phyloP scores from a whole-genome alignment of 2,888 invertebrate species.

The Thymelicus lineola region DNA sequence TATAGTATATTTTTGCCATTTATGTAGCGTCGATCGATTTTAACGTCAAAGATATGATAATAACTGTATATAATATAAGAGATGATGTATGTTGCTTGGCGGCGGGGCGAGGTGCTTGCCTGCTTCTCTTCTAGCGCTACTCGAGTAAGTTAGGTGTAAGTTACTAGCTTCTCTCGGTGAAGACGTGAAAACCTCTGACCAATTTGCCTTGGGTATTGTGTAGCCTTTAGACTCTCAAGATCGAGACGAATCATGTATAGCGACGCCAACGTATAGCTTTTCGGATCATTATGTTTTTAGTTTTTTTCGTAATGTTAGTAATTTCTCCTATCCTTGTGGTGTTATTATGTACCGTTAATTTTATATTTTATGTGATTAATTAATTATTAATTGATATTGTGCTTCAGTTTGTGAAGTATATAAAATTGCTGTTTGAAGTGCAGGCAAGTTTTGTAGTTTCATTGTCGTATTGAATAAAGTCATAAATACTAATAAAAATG shows the following conservation, averaged over 20 bases:
- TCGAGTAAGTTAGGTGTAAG: conserved; percentile 76
- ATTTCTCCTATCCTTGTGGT: conserved; percentile 62
- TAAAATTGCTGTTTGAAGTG: conserved; percentile 80
- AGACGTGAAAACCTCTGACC: conserved; percentile 81
- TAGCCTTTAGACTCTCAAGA: conserved; percentile 81
- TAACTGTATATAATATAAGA: conserved; percentile 78
- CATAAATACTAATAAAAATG: conserved; percentile 76
- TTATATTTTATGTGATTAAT: conserved; percentile 75
- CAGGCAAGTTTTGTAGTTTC: conserved; percentile 86
- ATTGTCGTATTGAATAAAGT: conserved; percentile 86
- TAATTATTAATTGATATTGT: conserved; percentile 69
- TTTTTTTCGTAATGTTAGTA: conserved; percentile 83
- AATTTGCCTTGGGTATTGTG: conserved; percentile 85
- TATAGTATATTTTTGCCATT: conserved; percentile 76
- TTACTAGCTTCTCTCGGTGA: conserved; percentile 78
- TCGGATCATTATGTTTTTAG: conserved; percentile 60
- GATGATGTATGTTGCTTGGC: conserved; percentile 63
- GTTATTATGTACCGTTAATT: conserved; percentile 72
- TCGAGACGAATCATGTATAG: conserved; percentile 81
- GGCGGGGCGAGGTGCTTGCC: conserved; percentile 72
- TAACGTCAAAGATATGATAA: conserved; percentile 63
- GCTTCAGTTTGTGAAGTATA: conserved; percentile 83
- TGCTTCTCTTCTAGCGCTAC: conserved; percentile 69
- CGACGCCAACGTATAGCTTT: conserved; percentile 78
- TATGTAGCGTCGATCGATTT: conserved; percentile 67